Percentiles rank a stretch among this genome's conserved stretches.
Evolutionary conservation across 2,888 invertebrate genomes (phyloP).

Genomic region (Apodemia duryi): DNA sequence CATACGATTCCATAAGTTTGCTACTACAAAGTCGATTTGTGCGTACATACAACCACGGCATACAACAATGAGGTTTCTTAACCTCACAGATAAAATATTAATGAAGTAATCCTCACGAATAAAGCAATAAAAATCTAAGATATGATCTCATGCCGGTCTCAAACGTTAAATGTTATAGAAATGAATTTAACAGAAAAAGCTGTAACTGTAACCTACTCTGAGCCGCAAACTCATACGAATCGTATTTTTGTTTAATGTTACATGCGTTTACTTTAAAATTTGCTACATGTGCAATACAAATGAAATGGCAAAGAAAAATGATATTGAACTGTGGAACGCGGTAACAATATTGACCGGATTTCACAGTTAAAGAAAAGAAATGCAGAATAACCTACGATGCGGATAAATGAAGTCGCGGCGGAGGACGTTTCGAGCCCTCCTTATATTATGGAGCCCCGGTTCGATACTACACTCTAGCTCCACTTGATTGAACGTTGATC

Average conservation of each 20-base stretch:
- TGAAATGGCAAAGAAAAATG: conserved; percentile 5
- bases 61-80: neutral
- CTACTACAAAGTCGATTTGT: neutral
- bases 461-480: conserved; percentile 70
- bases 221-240: neutral
- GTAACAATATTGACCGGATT: conserved; percentile 28
- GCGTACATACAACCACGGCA: neutral
- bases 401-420: conserved; percentile 67
- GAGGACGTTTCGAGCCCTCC: conserved; percentile 61
- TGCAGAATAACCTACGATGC: conserved; percentile 69
- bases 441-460: conserved; percentile 53
- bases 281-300: neutral
- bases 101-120: neutral
- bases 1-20: neutral
- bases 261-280: neutral
- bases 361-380: conserved; percentile 51
- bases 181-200: neutral
- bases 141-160: neutral
- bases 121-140: neutral
- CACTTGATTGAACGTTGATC: conserved; percentile 69
- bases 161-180: neutral
- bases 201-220: neutral
- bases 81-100: neutral
- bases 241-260: neutral
- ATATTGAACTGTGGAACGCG: neutral